These are phyloP conservation scores for Leucoraja ocellata DNA, from an alignment of 2,797 vertebrate species.

Conservation along the genomic window DNA sequence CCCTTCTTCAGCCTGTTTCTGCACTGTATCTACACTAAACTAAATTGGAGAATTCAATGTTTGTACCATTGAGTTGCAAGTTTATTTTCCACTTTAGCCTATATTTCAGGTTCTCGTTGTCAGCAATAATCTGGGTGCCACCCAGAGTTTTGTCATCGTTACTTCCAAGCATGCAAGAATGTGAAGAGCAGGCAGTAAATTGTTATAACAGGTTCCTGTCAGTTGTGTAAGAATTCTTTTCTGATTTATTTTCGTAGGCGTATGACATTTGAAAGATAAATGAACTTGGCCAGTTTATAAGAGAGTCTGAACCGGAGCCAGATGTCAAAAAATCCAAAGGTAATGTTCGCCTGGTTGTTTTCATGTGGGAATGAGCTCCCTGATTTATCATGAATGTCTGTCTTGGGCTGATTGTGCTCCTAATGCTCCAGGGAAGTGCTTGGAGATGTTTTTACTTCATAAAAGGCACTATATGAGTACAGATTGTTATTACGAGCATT, in stretches of 20 bases:
- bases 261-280: conserved; percentile 97
- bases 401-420: conserved; percentile 12
- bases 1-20: too few species aligned
- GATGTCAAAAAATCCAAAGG: conserved; percentile 98
- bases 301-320: conserved; percentile 95
- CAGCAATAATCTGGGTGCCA: background rate
- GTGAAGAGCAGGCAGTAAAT: background rate
- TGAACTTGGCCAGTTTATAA: conserved; percentile 91
- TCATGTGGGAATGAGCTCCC: background rate
- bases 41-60: too few species aligned
- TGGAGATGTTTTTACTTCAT: conserved; percentile 14
- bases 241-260: conserved; percentile 59
- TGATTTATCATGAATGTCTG: background rate
- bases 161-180: background rate
- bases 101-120: background rate
- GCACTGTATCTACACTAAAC: too few species aligned
- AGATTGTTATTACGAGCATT: background rate
- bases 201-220: conserved; percentile 29
- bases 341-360: conserved; percentile 47
- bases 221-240: conserved; percentile 34
- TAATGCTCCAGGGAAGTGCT: background rate
- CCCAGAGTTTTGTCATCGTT: background rate
- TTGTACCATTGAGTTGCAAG: too few species aligned
- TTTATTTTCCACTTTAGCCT: background rate
- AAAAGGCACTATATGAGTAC: conserved; percentile 3